Conservation (phyloP, 2,888 invertebrate genomes). For the Thumatha senex region DNA sequence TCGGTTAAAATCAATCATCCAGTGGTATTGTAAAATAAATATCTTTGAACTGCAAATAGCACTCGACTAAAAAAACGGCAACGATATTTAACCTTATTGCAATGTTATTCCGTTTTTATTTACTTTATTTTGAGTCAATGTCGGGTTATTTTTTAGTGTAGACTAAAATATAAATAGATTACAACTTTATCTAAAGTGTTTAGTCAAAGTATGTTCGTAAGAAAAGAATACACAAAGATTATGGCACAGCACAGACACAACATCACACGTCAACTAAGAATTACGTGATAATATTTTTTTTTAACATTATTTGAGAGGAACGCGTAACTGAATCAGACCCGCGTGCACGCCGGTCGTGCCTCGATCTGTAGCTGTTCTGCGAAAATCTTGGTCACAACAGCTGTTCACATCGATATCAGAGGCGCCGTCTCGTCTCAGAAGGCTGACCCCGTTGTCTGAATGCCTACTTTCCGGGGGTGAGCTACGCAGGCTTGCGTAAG, state of each 20-base stretch:
- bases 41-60: neutral
- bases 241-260: neutral
- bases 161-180: neutral
- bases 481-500: conserved; percentile 19
- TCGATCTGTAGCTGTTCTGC: conserved; percentile 41
- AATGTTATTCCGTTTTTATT: neutral
- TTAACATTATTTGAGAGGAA: conserved; percentile 4
- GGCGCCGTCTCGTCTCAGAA: conserved; percentile 75
- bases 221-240: neutral
- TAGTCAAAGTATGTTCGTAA: neutral
- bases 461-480: conserved; percentile 47
- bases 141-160: neutral
- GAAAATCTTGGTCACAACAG: conserved; percentile 69
- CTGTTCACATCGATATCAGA: conserved; percentile 74
- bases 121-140: neutral
- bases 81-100: neutral
- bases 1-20: neutral
- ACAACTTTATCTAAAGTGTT: neutral
- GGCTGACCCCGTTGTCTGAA: conserved; percentile 71
- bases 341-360: conserved; percentile 35
- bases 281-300: neutral
- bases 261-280: neutral
- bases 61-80: neutral
- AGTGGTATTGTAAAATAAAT: neutral
- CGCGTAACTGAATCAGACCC: conserved; percentile 29